These are phyloP conservation scores for Psophia crepitans DNA, from an alignment of 2,113 vertebrate genomes.

Conservation along the genomic window DNA sequence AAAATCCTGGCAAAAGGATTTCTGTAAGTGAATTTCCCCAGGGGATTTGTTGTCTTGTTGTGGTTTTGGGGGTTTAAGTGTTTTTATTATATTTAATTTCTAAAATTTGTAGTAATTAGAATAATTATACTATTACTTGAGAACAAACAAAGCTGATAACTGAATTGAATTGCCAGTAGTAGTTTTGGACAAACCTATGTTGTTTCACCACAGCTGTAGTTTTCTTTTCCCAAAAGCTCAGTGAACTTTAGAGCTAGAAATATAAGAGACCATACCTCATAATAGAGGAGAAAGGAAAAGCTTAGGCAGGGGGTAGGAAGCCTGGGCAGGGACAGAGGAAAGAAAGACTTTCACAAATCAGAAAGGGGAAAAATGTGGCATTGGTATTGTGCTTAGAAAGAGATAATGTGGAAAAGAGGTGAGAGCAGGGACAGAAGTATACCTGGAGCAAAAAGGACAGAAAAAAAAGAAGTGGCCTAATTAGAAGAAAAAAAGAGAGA, in stretches of 20 bases:
- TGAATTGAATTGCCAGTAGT: slow-evolving; percentile 42
- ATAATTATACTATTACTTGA: slow-evolving; percentile 25
- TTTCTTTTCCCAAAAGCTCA: slow-evolving; percentile 67
- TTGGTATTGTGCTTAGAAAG: slow-evolving; percentile 74
- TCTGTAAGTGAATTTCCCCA: neutral
- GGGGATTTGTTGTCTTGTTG: neutral
- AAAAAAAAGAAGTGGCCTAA: slow-evolving; percentile 68
- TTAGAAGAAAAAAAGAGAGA: slow-evolving; percentile 66
- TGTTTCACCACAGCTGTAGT: slow-evolving; percentile 67
- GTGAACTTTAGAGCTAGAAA: slow-evolving; percentile 76
- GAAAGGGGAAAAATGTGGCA: slow-evolving; percentile 50
- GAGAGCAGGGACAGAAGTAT: slow-evolving; percentile 63
- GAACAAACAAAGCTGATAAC: slow-evolving; percentile 1
- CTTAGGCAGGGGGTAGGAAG: slow-evolving; percentile 77
- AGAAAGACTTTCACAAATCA: slow-evolving; percentile 77
- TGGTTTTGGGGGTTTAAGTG: neutral
- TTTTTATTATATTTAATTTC: neutral
- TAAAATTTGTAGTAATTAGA: neutral
- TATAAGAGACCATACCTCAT: slow-evolving; percentile 69
- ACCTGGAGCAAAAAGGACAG: slow-evolving; percentile 69
- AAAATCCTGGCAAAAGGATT: slow-evolving; percentile 19
- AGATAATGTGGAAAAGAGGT: slow-evolving; percentile 67
- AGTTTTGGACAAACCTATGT: slow-evolving; percentile 68
- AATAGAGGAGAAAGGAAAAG: slow-evolving; percentile 77
- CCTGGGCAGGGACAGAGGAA: slow-evolving; percentile 76